Conservation (phyloP, 2,113 vertebrate species). For the Embiotoca jacksoni region DNA sequence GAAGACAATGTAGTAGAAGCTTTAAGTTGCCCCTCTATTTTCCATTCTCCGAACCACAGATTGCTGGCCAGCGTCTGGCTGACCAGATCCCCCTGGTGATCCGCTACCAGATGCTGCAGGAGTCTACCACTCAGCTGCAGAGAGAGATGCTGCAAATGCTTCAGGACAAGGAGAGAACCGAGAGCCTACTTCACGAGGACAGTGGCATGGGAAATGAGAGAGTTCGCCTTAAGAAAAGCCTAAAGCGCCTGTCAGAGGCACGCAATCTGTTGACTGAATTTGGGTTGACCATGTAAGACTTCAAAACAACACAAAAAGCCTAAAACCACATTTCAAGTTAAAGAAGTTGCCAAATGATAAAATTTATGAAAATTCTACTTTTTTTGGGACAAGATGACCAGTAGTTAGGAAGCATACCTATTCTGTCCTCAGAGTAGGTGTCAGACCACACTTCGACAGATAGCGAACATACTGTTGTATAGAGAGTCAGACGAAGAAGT, state of each 20-base stretch:
- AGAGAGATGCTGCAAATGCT: constrained; percentile 86
- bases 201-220: constrained; percentile 71
- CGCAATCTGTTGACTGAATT: constrained; percentile 75
- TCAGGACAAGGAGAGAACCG: constrained; percentile 78
- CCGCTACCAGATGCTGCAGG: constrained; percentile 84
- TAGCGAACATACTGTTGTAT: too few species aligned
- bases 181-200: constrained; percentile 82
- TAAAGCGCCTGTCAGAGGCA: constrained; percentile 80
- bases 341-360: too few species aligned
- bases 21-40: not conserved
- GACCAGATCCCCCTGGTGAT: constrained; percentile 89
- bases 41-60: constrained; percentile 73
- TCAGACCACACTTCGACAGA: too few species aligned
- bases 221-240: constrained; percentile 63
- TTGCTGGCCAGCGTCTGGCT: constrained; percentile 82
- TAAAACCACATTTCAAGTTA: too few species aligned
- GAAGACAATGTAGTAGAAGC: not conserved
- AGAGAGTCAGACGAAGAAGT: too few species aligned
- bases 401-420: too few species aligned
- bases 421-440: too few species aligned
- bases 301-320: constrained; percentile 23
- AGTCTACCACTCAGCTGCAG: constrained; percentile 79
- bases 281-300: constrained; percentile 49
- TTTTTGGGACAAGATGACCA: too few species aligned
- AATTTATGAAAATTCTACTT: too few species aligned